These are phyloP conservation scores for Lindbergichthys nudifrons DNA, from an alignment of 2,797 vertebrate species.

Conservation along the genomic window DNA sequence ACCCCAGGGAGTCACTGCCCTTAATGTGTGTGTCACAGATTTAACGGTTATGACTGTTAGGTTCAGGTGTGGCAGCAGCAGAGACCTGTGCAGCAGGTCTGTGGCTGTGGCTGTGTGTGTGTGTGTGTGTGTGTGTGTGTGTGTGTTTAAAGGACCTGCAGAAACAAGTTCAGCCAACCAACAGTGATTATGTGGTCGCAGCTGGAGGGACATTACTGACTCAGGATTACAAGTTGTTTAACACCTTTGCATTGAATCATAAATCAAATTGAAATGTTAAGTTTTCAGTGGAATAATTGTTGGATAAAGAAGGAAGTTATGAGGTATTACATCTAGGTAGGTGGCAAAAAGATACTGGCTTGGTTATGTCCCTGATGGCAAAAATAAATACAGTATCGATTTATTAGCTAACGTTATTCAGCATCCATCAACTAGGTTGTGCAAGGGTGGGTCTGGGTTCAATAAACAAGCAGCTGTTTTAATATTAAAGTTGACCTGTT, in stretches of 20 bases:
- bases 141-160: conserved; percentile 30
- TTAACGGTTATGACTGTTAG: conserved; percentile 44
- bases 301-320: not conserved
- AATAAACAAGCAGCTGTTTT: conserved; percentile 45
- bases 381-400: not conserved
- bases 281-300: not conserved
- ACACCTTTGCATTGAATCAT: not conserved
- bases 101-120: not conserved
- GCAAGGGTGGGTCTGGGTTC: conserved; percentile 25
- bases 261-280: not conserved
- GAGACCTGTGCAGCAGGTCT: conserved; percentile 66
- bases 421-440: conserved; percentile 14
- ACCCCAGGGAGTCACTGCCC: conserved; percentile 10
- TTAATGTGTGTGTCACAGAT: not conserved
- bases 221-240: not conserved
- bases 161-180: conserved; percentile 39
- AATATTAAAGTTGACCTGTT: conserved; percentile 43
- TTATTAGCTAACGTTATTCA: conserved; percentile 4
- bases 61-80: conserved; percentile 60
- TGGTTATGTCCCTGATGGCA: not conserved
- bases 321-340: not conserved
- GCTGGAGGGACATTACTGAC: not conserved
- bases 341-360: no score
- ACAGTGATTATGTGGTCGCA: conserved; percentile 5
- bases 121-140: conserved; percentile 13